Evolutionary conservation across 1,140 invertebrate species (phyloP).

Genomic region (Penaeus vannamei): DNA sequence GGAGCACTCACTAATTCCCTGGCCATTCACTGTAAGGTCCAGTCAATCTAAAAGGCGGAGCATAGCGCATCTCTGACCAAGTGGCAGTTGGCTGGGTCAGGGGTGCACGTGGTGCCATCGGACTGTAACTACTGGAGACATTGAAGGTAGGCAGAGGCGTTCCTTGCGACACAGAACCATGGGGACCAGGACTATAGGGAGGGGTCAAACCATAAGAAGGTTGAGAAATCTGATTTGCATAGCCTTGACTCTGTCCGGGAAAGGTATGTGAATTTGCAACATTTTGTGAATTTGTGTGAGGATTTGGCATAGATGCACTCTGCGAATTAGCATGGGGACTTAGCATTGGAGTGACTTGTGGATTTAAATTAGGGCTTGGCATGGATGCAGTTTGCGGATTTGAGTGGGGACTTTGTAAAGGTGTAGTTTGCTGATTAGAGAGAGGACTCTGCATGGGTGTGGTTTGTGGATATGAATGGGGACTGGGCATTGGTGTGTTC

Average conservation of each 20-base stretch:
- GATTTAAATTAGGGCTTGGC: constrained; percentile 3
- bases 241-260: constrained; percentile 51
- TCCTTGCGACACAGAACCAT: constrained; percentile 61
- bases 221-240: constrained; percentile 55
- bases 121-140: constrained; percentile 50
- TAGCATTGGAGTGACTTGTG: constrained; percentile 14
- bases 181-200: constrained; percentile 67
- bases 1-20: constrained; percentile 61
- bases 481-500: constrained; percentile 47
- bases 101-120: constrained; percentile 52
- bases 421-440: neutral
- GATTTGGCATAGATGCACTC: constrained; percentile 27
- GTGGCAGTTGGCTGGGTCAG: constrained; percentile 62
- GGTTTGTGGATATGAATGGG: constrained; percentile 2
- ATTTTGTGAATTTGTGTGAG: constrained; percentile 46
- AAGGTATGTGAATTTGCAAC: constrained; percentile 4
- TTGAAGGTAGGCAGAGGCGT: constrained; percentile 60
- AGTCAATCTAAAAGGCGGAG: constrained; percentile 63
- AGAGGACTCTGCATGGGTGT: constrained; percentile 2
- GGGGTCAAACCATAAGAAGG: constrained; percentile 66
- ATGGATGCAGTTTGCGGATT: constrained; percentile 14
- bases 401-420: constrained; percentile 2
- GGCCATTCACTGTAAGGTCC: constrained; percentile 67
- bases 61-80: constrained; percentile 66
- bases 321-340: constrained; percentile 7